Base-by-base conservation (phyloP, 2,113 vertebrate genomes). In the Tichodroma muraria region DNA sequence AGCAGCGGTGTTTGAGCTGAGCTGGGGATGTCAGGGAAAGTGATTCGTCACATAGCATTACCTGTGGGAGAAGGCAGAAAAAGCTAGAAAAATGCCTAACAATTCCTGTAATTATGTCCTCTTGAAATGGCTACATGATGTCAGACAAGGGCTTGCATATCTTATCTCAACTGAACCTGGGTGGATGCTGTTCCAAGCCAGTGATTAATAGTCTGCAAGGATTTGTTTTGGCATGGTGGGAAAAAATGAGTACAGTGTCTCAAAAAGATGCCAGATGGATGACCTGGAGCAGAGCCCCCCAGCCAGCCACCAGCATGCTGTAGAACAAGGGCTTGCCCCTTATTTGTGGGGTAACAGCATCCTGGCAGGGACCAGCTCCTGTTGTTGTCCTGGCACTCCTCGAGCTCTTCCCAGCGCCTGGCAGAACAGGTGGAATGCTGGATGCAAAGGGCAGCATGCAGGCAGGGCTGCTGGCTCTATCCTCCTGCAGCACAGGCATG, bases 131-230 rank as follows among this genome's bases (percentile, higher is more conserved):
- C 89, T 93, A 89, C 95, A 92, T 2, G 11, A 66, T 81, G 91
- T 95, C 90, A 81, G 90, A 86, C 90, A 75, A 79, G 79, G 81
- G 76, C 81, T 97, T 76, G 96, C 95, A 81, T 40, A 69, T 81
- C 60, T 92, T 77, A 65, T 85, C 76, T 65, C 89, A 64, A 59
- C 72, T 40, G 31, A 77, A 93, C 65, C 45, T 30, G 87, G 77
- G 69, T 64, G 50, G 82, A 56, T 40, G 83, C 19, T 87, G 15
- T 76, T 96, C 73, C 80, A 91, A 94, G 65, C 66, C 90, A 47
- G 45, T 95, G 95, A 95, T 93, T 96, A 96, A 95, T 93, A 73
- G 85, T 63, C 93, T 93, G 90, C 89, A 87, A 92, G 88, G 80
- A 73, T 85, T 97, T 97, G 56, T 82, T 90, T 94, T 97, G 80